A percentile compares a stretch with the other conserved stretches of the same genome.
These are phyloP conservation scores for Ceriagrion tenellum DNA, from an alignment of 2,888 invertebrate species.

Conservation along the genomic window DNA sequence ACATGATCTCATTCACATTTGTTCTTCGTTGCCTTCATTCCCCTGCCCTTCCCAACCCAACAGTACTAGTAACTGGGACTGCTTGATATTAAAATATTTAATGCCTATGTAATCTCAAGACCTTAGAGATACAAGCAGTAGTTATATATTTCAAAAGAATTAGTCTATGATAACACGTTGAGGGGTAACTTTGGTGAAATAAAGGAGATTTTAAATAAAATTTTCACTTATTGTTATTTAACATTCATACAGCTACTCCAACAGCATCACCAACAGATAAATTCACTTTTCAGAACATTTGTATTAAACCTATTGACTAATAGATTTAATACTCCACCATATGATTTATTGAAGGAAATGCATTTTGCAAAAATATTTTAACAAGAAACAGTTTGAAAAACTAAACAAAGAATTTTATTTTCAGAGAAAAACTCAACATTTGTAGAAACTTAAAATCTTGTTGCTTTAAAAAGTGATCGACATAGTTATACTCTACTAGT, in stretches of 20 bases:
- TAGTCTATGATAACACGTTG: no score
- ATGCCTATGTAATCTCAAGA: no score
- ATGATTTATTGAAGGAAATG: background rate
- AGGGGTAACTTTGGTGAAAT: no score
- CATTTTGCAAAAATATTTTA: background rate
- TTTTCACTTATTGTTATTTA: background rate
- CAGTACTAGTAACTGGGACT: no score
- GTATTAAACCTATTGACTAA: no score
- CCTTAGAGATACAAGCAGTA: no score
- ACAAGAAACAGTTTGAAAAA: background rate
- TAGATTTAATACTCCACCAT: background rate
- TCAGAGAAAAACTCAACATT: background rate
- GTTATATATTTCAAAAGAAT: no score
- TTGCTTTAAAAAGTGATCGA: background rate
- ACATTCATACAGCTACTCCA: background rate
- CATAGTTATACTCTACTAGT: background rate
- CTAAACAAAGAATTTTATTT: background rate
- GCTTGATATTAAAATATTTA: no score
- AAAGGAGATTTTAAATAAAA: background rate
- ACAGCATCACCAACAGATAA: background rate
- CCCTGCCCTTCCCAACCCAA: no score
- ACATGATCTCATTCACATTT: no score
- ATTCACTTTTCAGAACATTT: no score
- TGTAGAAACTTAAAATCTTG: background rate
- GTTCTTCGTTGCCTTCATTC: no score